A percentile compares a stretch with the other conserved stretches of the same genome.
phyloP scores from a whole-genome alignment of 2,888 invertebrate genomes.

The Lysandra bellargus region DNA sequence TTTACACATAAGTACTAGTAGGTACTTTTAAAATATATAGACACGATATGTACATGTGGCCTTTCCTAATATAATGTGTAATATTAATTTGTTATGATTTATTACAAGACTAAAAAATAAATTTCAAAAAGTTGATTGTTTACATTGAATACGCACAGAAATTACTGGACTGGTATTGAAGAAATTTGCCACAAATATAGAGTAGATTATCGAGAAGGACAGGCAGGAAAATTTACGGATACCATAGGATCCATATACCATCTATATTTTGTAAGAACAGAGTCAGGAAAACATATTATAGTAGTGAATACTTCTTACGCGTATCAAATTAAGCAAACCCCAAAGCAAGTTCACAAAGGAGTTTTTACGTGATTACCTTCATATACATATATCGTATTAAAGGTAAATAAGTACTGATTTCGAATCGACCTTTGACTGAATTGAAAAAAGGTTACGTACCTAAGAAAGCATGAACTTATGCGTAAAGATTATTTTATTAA shows the following conservation, averaged over 20 bases:
- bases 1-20: neutral
- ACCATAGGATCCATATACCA: neutral
- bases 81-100: no score
- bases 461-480: conserved; percentile 30
- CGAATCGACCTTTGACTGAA: neutral
- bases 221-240: neutral
- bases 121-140: no score
- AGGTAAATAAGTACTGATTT: neutral
- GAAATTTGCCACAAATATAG: no score
- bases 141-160: no score
- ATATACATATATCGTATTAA: neutral
- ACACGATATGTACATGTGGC: no score
- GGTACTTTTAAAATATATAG: no score
- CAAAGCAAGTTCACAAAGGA: neutral
- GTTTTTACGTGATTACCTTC: neutral
- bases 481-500: conserved; percentile 50
- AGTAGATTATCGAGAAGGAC: no score
- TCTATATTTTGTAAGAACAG: neutral
- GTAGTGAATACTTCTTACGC: neutral
- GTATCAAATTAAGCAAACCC: neutral
- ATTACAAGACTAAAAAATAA: no score
- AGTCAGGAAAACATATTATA: neutral
- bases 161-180: no score
- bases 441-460: neutral
- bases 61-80: no score